Evolutionary conservation across 2,797 vertebrate genomes (phyloP), one percentile per base, ranked within the genome.

Genomic region (Alcedo quadribrachys): DNA sequence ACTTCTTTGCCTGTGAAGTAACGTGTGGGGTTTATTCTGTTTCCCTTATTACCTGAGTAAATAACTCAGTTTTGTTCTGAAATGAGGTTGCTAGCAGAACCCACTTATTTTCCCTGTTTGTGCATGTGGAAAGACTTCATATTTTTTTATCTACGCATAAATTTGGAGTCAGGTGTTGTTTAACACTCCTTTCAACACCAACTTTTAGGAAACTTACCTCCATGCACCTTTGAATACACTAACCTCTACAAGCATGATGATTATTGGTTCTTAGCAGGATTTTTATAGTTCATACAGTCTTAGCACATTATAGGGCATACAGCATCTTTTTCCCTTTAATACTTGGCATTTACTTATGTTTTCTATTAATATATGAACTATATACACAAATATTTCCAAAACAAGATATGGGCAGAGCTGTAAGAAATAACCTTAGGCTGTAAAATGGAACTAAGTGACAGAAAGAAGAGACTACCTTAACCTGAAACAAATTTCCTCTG

Each of bases 401-500:
- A 25, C 32, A 63, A 14, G 27, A 4, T 54, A 9, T 73, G 68
- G 6, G 15, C 67, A 73, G 60, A 90, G 40, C 32, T 84, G 16
- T 40, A 48, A 57, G 75, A 79, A 74, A 60, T 63, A 86, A 86
- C 16, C 25, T 53, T 75, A 89, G 30, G 48, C 45, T 69, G 55
- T 69, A 62, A 84, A 69, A 62, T 28, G 43, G 60, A 17, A 60
- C 45, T 51, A 53, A 76, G 37, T 57, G 30, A 73, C 20, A 77
- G 25, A 79, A 25, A 74, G 21, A 81, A 33, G 53, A 84, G 67
- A 62, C 69, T 77, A 27, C 51, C 35, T 93, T 28, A 83, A 76
- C 32, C 18, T 81, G 62, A 73, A 94, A 55, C 28, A 76, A 67
- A 81, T 91, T 91, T 87, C 18, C n/a, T 81, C 79, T 76, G 43